Conservation (phyloP, 2,888 invertebrate species). For the Blastobasis adustella region DNA sequence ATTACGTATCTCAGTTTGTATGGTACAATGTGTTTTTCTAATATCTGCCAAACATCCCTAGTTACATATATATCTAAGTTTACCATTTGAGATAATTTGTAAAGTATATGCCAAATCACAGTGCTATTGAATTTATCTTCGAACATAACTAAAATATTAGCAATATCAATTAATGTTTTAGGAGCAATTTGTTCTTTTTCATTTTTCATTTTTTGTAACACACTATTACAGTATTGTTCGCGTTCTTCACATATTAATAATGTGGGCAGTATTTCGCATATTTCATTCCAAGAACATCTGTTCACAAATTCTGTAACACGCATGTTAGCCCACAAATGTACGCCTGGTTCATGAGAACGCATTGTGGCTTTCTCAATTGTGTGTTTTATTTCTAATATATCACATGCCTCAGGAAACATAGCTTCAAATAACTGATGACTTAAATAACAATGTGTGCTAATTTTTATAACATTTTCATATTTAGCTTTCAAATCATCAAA, state of each 20-base stretch:
- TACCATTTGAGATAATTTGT: slow-evolving; percentile 35
- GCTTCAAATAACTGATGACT: slow-evolving; percentile 38
- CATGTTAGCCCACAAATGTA: slow-evolving; percentile 40
- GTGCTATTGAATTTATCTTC: slow-evolving; percentile 28
- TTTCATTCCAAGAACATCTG: slow-evolving; percentile 27
- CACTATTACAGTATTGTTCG: slow-evolving; percentile 34
- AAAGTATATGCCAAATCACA: slow-evolving; percentile 46
- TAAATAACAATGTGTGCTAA: slow-evolving; percentile 37
- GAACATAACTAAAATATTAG: slow-evolving; percentile 28
- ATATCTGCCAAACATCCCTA: slow-evolving; percentile 17
- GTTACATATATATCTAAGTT: slow-evolving; percentile 22
- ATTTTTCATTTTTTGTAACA: slow-evolving; percentile 33
- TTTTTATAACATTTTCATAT: slow-evolving; percentile 20
- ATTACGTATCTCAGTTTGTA: slow-evolving; percentile 47
- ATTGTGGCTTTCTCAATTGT: slow-evolving; percentile 28
- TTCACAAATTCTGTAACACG: slow-evolving; percentile 32
- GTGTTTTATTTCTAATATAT: slow-evolving; percentile 20
- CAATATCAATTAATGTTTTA: slow-evolving; percentile 25
- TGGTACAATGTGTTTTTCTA: slow-evolving; percentile 13
- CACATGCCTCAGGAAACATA: slow-evolving; percentile 17
- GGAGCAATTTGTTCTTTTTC: slow-evolving; percentile 16
- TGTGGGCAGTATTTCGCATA: slow-evolving; percentile 30
- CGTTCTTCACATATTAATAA: slow-evolving; percentile 33
- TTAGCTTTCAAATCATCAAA: slow-evolving; percentile 24
- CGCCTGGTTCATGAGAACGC: slow-evolving; percentile 33